Evolutionary conservation across 2,797 vertebrate species (phyloP).

Genomic region (Selene dorsalis): DNA sequence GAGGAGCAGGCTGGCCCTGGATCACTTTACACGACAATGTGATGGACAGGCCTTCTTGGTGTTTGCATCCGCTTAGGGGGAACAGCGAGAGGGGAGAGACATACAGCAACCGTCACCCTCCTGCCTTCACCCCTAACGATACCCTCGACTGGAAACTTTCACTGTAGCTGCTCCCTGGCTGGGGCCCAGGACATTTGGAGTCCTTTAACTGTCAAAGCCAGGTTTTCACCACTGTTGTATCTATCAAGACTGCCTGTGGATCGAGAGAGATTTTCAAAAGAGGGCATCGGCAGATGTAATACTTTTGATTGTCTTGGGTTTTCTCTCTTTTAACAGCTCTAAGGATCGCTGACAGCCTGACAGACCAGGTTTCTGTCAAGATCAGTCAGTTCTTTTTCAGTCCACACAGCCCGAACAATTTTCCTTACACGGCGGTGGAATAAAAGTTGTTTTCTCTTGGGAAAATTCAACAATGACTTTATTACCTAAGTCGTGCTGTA

Average conservation of each 20-base stretch:
- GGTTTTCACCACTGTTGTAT: constrained; percentile 33
- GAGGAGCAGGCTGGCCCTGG: constrained; percentile 73
- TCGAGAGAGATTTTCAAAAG: constrained; percentile 55
- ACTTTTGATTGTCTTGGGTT: constrained; percentile 60
- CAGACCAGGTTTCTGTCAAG: constrained; percentile 73
- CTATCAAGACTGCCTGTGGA: constrained; percentile 47
- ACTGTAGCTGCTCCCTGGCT: constrained; percentile 40
- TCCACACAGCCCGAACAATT: constrained; percentile 57
- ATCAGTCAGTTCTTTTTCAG: constrained; percentile 74
- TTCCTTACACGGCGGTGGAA: constrained; percentile 36
- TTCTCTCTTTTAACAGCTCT: constrained; percentile 62
- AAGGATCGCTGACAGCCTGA: constrained; percentile 71
- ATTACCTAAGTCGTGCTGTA: constrained; percentile 17
- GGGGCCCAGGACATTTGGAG: constrained; percentile 38
- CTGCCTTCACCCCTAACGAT: constrained; percentile 51
- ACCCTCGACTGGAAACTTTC: constrained; percentile 53
- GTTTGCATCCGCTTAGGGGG: constrained; percentile 74
- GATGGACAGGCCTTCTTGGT: constrained; percentile 82
- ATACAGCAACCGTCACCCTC: constrained; percentile 49
- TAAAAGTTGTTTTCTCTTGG: constrained; percentile 59
- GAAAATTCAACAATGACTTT: constrained; percentile 51
- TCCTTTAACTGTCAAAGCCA: constrained; percentile 61
- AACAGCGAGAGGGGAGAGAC: constrained; percentile 60
- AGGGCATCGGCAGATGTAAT: constrained; percentile 47
- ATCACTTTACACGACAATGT: constrained; percentile 83